These are phyloP conservation scores for Pinctada fucata DNA, from an alignment of 2,888 invertebrate species.

Conservation along the genomic window DNA sequence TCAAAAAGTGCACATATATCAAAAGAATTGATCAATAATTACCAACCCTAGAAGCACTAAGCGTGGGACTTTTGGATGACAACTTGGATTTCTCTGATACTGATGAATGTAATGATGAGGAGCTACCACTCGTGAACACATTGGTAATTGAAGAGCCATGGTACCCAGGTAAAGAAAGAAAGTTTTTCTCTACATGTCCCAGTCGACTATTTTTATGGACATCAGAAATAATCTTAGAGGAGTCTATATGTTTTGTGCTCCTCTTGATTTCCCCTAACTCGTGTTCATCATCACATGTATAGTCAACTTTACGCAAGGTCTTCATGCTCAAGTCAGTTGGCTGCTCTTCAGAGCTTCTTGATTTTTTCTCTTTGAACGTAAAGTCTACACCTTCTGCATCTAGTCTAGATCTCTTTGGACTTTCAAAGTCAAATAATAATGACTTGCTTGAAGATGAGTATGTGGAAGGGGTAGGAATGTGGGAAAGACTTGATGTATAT, in stretches of 20 bases:
- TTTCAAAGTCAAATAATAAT: constrained; percentile 48
- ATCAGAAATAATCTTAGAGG: background rate
- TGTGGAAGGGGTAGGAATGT: constrained; percentile 35
- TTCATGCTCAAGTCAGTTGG: constrained; percentile 67
- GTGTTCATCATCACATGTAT: constrained; percentile 3
- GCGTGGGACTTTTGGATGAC: no score
- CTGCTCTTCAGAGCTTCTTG: constrained; percentile 39
- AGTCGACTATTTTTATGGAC: background rate
- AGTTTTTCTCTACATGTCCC: background rate
- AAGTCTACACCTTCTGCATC: constrained; percentile 27
- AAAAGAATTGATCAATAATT: no score
- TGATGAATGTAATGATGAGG: background rate
- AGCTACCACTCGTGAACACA: background rate
- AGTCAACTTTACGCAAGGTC: constrained; percentile 48
- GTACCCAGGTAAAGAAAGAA: background rate
- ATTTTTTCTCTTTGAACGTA: constrained; percentile 1
- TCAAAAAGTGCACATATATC: no score
- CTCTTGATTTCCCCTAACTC: constrained; percentile 12
- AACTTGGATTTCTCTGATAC: no score
- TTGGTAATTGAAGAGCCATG: background rate
- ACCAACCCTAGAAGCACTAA: no score
- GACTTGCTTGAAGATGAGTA: constrained; percentile 29
- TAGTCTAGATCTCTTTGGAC: constrained; percentile 42
- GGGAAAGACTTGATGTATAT: constrained; percentile 23
- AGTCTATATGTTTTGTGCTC: constrained; percentile 11